phyloP scores from a whole-genome alignment of 2,888 invertebrate species.

The Torymus tubicola region DNA sequence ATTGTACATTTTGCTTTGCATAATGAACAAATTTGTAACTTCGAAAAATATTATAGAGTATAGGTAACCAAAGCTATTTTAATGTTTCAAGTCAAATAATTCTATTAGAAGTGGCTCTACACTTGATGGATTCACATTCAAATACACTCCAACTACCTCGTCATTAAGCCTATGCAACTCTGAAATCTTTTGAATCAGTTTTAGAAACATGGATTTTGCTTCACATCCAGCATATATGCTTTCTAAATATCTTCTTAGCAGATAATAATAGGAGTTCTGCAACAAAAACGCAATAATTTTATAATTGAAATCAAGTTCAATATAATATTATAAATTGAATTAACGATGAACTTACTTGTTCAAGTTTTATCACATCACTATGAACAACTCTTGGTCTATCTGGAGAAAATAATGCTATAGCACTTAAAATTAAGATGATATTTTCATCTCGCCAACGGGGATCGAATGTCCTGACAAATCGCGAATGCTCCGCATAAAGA shows the following conservation, averaged over 20 bases:
- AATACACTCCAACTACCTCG: conserved; percentile 92
- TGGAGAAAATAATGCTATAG: conserved; percentile 93
- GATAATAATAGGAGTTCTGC: conserved; percentile 93
- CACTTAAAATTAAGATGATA: conserved; percentile 92
- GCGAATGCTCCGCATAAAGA: conserved; percentile 91
- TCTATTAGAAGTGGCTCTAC: conserved; percentile 96
- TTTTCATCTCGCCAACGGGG: conserved; percentile 92
- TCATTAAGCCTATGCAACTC: conserved; percentile 93
- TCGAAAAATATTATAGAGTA: conserved; percentile 17
- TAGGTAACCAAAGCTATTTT: conserved; percentile 44
- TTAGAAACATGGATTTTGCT: conserved; percentile 90
- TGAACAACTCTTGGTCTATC: conserved; percentile 88
- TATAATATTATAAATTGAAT: not conserved
- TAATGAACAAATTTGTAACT: conserved; percentile 6
- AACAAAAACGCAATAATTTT: conserved; percentile 52
- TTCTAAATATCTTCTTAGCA: conserved; percentile 89
- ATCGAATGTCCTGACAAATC: conserved; percentile 91
- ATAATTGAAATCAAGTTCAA: too few species aligned
- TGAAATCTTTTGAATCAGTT: conserved; percentile 92
- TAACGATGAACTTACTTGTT: conserved; percentile 82
- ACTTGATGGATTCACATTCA: conserved; percentile 93
- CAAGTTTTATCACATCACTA: conserved; percentile 88
- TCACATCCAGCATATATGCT: conserved; percentile 91
- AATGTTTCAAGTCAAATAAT: conserved; percentile 92
- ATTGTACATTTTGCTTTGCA: conserved; percentile 22